A percentile compares a stretch with the other conserved stretches of the same genome.
Conservation (phyloP, 1,140 invertebrate genomes). For the Drosophila navojoa region DNA sequence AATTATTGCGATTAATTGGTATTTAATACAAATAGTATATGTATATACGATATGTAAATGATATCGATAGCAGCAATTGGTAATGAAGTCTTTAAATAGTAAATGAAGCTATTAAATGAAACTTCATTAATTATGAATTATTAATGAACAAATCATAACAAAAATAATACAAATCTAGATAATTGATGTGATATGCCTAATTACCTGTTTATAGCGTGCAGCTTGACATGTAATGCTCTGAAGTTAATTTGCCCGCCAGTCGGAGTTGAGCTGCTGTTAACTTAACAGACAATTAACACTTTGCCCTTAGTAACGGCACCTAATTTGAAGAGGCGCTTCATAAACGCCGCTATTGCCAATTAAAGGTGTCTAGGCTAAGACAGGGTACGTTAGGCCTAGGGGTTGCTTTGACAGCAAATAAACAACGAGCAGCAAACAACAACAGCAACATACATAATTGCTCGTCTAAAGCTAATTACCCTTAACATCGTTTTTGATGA, state of each 20-base stretch:
- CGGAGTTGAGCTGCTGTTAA: conserved; percentile 46
- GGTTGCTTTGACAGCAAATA: conserved; percentile 40
- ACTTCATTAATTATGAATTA: too few species aligned
- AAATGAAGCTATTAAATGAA: background rate
- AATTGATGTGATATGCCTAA: background rate
- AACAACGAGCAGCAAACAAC: background rate
- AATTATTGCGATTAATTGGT: too few species aligned
- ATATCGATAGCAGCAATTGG: conserved; percentile 9
- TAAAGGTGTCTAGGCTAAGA: background rate
- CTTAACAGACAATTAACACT: conserved; percentile 40
- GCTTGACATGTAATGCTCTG: too few species aligned
- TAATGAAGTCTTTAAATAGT: background rate
- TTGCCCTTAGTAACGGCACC: conserved; percentile 36
- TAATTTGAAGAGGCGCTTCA: conserved; percentile 22
- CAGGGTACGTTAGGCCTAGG: background rate
- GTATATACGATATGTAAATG: background rate
- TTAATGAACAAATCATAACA: too few species aligned
- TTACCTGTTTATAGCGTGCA: too few species aligned
- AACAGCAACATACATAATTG: conserved; percentile 45
- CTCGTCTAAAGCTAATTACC: conserved; percentile 66
- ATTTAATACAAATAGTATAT: too few species aligned
- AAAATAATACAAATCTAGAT: too few species aligned
- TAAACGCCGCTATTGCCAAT: background rate
- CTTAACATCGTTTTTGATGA: conserved; percentile 44
- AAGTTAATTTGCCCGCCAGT: too few species aligned